Evolutionary conservation across 2,797 vertebrate genomes (phyloP).

Genomic region (Sardinella longiceps): DNA sequence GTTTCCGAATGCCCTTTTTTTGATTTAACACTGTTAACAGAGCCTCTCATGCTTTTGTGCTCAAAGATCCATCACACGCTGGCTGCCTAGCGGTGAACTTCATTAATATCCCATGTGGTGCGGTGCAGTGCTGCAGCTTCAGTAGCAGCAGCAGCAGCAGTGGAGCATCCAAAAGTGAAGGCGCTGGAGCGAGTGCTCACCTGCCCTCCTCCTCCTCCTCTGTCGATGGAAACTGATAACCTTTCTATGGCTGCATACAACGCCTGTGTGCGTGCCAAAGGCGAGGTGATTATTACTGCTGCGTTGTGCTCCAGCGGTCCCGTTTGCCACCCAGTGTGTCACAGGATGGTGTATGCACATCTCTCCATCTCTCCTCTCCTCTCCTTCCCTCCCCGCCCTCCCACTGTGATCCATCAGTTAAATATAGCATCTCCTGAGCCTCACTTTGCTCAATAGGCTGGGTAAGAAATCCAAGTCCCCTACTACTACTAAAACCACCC

Average conservation of each 20-base stretch:
- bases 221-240: not conserved
- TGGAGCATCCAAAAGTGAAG: not conserved
- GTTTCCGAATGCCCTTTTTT: constrained; percentile 6
- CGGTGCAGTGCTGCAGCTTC: not conserved
- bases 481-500: not conserved
- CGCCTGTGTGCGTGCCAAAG: not conserved
- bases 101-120: constrained; percentile 19
- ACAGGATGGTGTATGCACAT: not conserved
- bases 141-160: not conserved
- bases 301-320: not conserved
- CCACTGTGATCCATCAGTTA: constrained; percentile 8
- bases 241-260: not conserved
- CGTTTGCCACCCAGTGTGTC: not conserved
- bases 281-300: constrained; percentile 6
- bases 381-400: not conserved
- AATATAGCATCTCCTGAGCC: not conserved
- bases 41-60: constrained; percentile 16
- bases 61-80: not conserved
- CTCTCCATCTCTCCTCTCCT: not conserved
- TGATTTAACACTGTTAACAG: constrained; percentile 3
- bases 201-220: not conserved
- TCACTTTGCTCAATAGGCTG: not conserved
- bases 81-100: not conserved
- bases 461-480: not conserved
- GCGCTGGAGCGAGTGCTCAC: not conserved